These are phyloP conservation scores for Clavelina lepadiformis DNA, from an alignment of 23 tunicate genomes.

Conservation along the genomic window DNA sequence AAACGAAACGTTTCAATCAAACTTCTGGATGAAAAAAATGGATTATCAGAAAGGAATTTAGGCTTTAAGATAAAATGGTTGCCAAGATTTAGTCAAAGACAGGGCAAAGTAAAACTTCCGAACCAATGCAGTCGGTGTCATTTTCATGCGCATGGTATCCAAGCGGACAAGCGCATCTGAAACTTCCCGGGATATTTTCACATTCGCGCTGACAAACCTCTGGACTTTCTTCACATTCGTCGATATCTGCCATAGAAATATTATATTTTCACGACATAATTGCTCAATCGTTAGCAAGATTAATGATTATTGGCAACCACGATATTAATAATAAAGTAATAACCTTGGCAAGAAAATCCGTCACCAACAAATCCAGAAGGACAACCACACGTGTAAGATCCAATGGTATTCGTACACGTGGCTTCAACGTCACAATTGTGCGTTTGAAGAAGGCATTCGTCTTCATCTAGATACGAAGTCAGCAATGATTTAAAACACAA, in stretches of 20 bases:
- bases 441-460: constrained; percentile 41
- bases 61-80: not conserved
- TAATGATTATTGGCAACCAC: no score
- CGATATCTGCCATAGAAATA: constrained; percentile 32
- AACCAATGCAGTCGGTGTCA: constrained; percentile 28
- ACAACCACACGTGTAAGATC: constrained; percentile 51
- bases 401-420: constrained; percentile 35
- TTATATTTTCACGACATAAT: no score
- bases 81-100: not conserved
- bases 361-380: constrained; percentile 47
- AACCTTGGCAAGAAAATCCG: constrained; percentile 59
- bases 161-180: constrained; percentile 26
- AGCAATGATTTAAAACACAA: no score
- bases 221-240: constrained; percentile 27
- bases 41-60: not conserved
- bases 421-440: constrained; percentile 43
- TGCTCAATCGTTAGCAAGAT: no score
- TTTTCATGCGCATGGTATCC: constrained; percentile 28
- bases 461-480: constrained; percentile 53
- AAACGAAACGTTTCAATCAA: constrained; percentile 4
- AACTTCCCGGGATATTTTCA: constrained; percentile 33
- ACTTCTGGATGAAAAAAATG: not conserved
- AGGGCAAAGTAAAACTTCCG: not conserved
- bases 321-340: not conserved
- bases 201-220: constrained; percentile 27